Evolutionary conservation across 2,797 vertebrate genomes (phyloP).

Genomic region (Crocidura indochinensis): DNA sequence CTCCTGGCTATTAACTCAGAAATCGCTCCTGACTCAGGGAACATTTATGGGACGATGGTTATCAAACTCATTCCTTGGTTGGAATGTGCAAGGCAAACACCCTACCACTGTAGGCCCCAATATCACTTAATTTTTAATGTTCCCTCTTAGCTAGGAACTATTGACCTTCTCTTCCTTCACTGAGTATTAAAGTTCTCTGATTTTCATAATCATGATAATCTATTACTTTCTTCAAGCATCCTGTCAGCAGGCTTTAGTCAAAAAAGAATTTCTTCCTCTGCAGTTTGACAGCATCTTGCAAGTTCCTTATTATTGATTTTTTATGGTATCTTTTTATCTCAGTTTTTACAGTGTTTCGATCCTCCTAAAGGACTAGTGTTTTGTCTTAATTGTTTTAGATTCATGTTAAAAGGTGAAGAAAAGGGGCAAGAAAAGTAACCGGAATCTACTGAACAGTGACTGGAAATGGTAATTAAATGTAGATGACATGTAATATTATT

Average conservation of each 20-base stretch:
- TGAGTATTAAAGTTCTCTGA: neutral
- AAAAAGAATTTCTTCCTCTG: neutral
- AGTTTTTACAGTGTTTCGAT: constrained; percentile 7
- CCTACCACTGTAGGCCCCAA: too few species aligned
- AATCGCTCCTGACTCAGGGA: too few species aligned
- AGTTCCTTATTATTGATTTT: neutral
- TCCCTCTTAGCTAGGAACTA: neutral
- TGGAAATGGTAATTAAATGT: constrained; percentile 18
- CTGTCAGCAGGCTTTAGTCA: neutral
- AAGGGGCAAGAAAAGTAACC: neutral
- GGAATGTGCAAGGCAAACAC: too few species aligned
- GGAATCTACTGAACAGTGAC: neutral
- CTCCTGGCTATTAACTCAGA: too few species aligned
- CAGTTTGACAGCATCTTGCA: neutral
- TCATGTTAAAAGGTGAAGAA: neutral
- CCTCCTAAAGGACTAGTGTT: neutral
- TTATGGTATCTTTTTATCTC: neutral
- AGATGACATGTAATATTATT: neutral
- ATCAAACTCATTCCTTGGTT: too few species aligned
- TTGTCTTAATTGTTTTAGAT: constrained; percentile 41
- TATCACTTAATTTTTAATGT: neutral
- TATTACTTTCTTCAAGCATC: neutral
- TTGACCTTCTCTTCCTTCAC: neutral
- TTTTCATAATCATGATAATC: neutral
- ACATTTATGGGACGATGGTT: too few species aligned